A percentile compares a stretch with the other conserved stretches of the same genome.
These are phyloP conservation scores for Parnassius mnemosyne DNA, from an alignment of 2,888 invertebrate genomes.

Conservation along the genomic window DNA sequence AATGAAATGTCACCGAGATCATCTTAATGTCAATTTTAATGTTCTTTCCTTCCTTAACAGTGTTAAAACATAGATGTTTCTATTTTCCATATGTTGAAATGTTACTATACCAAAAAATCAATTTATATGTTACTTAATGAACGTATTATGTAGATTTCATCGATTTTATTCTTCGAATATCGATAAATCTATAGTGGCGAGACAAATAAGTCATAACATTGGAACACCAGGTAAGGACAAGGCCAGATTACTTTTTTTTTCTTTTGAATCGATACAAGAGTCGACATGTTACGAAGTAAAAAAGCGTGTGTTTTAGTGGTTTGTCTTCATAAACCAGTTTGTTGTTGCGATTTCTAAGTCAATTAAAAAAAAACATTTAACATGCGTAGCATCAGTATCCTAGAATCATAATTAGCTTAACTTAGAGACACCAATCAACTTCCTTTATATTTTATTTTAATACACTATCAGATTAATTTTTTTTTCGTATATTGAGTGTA, in stretches of 20 bases:
- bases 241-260: slow-evolving; percentile 48
- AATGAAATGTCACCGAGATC: slow-evolving; percentile 47
- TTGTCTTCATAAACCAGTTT: slow-evolving; percentile 31
- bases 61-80: slow-evolving; percentile 51
- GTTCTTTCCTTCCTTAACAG: slow-evolving; percentile 60
- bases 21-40: slow-evolving; percentile 44
- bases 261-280: slow-evolving; percentile 49
- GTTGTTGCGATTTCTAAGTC: slow-evolving; percentile 22
- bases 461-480: too few relatives aligned
- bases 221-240: slow-evolving; percentile 61
- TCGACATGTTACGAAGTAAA: slow-evolving; percentile 41
- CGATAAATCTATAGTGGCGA: slow-evolving; percentile 68
- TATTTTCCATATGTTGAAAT: slow-evolving; percentile 44
- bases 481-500: too few relatives aligned
- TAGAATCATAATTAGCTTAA: too few relatives aligned
- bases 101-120: slow-evolving; percentile 57
- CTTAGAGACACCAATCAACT: too few relatives aligned
- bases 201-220: slow-evolving; percentile 79
- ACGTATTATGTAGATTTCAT: slow-evolving; percentile 66
- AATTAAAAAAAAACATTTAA: not conserved
- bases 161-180: slow-evolving; percentile 60
- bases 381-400: too few relatives aligned
- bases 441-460: too few relatives aligned
- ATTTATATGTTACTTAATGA: slow-evolving; percentile 68
- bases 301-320: slow-evolving; percentile 27